Evolutionary conservation across 2,888 invertebrate genomes (phyloP).

Genomic region (Melieria picta): DNA sequence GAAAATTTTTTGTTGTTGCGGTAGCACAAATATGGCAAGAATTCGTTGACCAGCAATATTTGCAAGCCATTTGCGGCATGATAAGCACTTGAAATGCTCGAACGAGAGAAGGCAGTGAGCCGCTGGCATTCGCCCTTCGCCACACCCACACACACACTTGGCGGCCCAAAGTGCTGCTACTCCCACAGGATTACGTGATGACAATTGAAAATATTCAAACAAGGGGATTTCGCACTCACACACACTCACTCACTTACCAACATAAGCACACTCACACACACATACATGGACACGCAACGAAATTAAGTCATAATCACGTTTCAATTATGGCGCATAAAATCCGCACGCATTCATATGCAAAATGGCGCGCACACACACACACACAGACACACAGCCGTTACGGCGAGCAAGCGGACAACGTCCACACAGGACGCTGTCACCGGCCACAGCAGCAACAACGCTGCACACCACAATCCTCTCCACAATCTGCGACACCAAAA

Average conservation of each 20-base stretch:
- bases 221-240: background rate
- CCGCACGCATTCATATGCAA: conserved; percentile 28
- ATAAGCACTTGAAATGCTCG: too few species aligned
- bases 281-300: conserved; percentile 13
- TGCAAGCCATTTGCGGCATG: too few species aligned
- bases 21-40: too few species aligned
- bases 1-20: too few species aligned
- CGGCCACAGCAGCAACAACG: background rate
- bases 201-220: conserved; percentile 33
- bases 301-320: conserved; percentile 34
- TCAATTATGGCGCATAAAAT: conserved; percentile 33
- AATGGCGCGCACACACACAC: conserved; percentile 2
- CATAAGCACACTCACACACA: conserved; percentile 1
- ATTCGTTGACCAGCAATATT: too few species aligned
- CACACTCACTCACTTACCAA: conserved; percentile 21
- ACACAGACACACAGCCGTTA: background rate
- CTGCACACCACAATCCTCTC: background rate
- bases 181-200: conserved; percentile 30
- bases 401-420: background rate
- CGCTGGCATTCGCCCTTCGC: too few species aligned
- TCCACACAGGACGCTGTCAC: background rate
- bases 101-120: too few species aligned
- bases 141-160: too few species aligned
- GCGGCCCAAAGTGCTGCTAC: background rate
- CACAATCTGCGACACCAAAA: background rate